These are phyloP conservation scores for Megalurothrips usitatus DNA, from an alignment of 2,888 invertebrate species.

Conservation along the genomic window DNA sequence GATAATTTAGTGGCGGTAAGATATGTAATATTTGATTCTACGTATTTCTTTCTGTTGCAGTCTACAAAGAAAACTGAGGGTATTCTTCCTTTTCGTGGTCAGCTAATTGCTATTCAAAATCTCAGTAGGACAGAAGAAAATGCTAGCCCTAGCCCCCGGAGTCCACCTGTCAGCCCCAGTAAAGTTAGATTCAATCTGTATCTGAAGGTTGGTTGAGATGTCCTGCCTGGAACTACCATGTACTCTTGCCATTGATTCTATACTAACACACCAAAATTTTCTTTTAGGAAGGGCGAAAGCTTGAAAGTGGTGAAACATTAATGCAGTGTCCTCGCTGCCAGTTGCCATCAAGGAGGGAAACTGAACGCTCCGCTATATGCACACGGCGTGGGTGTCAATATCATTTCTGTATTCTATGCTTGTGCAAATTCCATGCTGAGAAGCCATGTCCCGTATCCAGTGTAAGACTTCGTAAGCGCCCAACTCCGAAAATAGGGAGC, in stretches of 20 bases:
- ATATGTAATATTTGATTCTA: constrained; percentile 3
- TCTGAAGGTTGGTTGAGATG: constrained; percentile 44
- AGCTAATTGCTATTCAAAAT: constrained; percentile 30
- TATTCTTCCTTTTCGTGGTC: background rate
- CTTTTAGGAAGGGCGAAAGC: constrained; percentile 39
- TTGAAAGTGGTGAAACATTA: constrained; percentile 40
- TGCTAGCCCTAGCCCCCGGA: constrained; percentile 40
- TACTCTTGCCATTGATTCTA: background rate
- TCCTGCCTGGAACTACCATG: too few relatives aligned
- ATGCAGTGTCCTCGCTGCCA: constrained; percentile 41
- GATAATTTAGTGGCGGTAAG: background rate
- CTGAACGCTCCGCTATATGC: constrained; percentile 36
- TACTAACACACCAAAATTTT: background rate
- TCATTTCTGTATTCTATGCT: constrained; percentile 39
- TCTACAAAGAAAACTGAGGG: background rate
- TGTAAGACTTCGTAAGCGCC: constrained; percentile 17
- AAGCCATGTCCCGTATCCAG: constrained; percentile 30
- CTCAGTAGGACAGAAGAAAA: constrained; percentile 37
- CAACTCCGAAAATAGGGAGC: constrained; percentile 28
- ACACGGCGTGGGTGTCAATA: constrained; percentile 38
- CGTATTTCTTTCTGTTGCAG: constrained; percentile 9
- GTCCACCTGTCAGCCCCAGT: constrained; percentile 48
- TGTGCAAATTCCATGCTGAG: constrained; percentile 34
- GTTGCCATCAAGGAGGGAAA: constrained; percentile 39
- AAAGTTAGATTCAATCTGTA: constrained; percentile 48